Conservation (phyloP, 2,113 vertebrate genomes). For the Rhinolophus ferrumequinum region DNA sequence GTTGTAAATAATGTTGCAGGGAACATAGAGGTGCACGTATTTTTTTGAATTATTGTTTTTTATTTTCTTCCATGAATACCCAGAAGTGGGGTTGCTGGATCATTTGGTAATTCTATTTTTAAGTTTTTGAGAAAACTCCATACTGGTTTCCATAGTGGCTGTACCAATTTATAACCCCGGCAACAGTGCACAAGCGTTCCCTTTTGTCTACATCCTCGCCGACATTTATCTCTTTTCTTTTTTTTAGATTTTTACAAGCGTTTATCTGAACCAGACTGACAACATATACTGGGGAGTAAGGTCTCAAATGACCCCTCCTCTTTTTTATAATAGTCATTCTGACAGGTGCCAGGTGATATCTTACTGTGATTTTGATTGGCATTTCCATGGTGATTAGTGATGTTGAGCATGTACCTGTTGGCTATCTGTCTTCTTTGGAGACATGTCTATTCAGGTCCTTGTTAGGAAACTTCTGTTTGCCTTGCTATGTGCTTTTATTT, state of each 20-base stretch:
- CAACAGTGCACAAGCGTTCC: fast-evolving
- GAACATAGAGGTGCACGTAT: background rate
- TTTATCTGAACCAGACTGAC: no score
- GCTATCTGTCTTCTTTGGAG: background rate
- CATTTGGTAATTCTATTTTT: background rate
- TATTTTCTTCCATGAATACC: background rate
- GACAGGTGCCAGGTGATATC: background rate
- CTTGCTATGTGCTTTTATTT: background rate
- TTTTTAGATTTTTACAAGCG: no score
- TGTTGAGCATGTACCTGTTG: background rate
- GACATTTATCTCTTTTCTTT: background rate
- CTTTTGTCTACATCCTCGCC: background rate
- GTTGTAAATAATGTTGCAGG: no score
- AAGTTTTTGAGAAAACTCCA: background rate
- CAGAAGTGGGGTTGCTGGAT: background rate
- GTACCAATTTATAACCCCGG: background rate
- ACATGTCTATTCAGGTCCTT: background rate
- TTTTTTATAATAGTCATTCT: background rate
- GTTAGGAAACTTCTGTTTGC: background rate
- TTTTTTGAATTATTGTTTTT: no score
- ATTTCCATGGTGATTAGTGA: background rate
- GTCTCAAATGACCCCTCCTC: no score
- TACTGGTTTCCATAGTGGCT: background rate
- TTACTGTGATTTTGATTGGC: no score
- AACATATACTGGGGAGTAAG: no score